Percentiles rank a stretch among this genome's conserved stretches.
Conservation (phyloP, 2,797 vertebrate species). For the Chiroxiphia lanceolata region DNA sequence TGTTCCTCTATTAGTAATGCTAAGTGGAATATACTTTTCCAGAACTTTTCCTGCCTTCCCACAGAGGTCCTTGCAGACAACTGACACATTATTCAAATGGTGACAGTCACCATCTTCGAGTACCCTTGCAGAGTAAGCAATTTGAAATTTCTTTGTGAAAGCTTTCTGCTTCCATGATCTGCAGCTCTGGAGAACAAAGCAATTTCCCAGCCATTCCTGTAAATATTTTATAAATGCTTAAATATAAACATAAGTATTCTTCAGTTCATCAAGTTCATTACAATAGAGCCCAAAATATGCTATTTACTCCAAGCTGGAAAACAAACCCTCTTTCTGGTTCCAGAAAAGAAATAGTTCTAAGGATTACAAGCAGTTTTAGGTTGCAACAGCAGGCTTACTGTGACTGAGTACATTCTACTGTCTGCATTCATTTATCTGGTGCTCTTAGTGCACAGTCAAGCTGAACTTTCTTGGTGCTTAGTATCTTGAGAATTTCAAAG, state of each 20-base stretch:
- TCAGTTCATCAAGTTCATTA: not conserved
- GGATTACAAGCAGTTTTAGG: not conserved
- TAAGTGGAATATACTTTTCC: not conserved
- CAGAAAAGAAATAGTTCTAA: not conserved
- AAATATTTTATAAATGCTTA: not conserved
- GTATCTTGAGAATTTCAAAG: not conserved
- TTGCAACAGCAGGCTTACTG: not conserved
- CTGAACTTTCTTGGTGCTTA: not conserved
- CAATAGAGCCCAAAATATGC: not conserved
- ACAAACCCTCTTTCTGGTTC: not conserved
- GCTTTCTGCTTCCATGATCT: not conserved
- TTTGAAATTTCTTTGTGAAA: not conserved
- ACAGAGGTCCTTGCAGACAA: not conserved
- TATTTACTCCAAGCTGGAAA: not conserved
- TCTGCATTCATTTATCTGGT: not conserved
- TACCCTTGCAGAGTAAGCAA: not conserved
- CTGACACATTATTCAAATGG: not conserved
- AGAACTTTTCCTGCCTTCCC: not conserved
- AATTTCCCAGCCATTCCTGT: not conserved
- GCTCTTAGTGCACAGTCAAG: not conserved
- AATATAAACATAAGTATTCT: not conserved
- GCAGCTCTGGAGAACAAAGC: not conserved
- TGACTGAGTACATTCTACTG: not conserved
- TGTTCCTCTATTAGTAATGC: not conserved
- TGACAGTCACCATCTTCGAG: not conserved